Conservation (phyloP, 53 echinoderm and acorn worm genomes). For the Paelopatides confundens region DNA sequence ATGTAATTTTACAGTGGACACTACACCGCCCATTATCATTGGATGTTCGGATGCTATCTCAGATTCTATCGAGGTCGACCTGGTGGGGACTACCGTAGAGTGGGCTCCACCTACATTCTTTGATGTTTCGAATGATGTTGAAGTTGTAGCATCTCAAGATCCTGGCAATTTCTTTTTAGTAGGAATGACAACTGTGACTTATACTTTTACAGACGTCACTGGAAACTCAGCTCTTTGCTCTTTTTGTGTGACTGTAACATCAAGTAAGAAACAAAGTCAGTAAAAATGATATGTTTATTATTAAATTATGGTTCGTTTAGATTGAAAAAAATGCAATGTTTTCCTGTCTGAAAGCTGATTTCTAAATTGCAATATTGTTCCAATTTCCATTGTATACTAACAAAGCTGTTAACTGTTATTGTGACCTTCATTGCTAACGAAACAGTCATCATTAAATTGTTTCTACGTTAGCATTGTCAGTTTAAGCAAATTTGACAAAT, state of each 20-base stretch:
- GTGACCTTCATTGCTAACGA: too few relatives aligned
- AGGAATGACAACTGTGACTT: slow-evolving; percentile 16
- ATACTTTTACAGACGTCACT: background rate
- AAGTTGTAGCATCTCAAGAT: background rate
- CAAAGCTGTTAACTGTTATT: too few relatives aligned
- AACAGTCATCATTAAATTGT: too few relatives aligned
- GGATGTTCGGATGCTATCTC: slow-evolving; percentile 55
- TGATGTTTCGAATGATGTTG: slow-evolving; percentile 49
- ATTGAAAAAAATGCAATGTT: too few relatives aligned
- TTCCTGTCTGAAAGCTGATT: too few relatives aligned
- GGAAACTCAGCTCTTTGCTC: slow-evolving; percentile 26
- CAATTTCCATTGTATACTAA: too few relatives aligned
- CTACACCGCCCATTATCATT: slow-evolving; percentile 39
- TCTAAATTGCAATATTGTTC: too few relatives aligned
- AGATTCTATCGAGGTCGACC: slow-evolving; percentile 39
- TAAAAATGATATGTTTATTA: too few relatives aligned
- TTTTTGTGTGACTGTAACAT: background rate
- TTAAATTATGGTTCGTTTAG: too few relatives aligned
- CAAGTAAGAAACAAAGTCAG: slow-evolving; percentile 9
- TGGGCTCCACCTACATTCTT: slow-evolving; percentile 69
- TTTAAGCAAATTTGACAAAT: too few relatives aligned
- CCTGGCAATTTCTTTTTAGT: background rate
- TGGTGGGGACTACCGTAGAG: background rate
- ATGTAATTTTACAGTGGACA: too few relatives aligned
- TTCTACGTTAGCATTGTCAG: too few relatives aligned